These are phyloP conservation scores for Cyprinella venusta DNA, from an alignment of 2,797 vertebrate genomes.

Conservation along the genomic window DNA sequence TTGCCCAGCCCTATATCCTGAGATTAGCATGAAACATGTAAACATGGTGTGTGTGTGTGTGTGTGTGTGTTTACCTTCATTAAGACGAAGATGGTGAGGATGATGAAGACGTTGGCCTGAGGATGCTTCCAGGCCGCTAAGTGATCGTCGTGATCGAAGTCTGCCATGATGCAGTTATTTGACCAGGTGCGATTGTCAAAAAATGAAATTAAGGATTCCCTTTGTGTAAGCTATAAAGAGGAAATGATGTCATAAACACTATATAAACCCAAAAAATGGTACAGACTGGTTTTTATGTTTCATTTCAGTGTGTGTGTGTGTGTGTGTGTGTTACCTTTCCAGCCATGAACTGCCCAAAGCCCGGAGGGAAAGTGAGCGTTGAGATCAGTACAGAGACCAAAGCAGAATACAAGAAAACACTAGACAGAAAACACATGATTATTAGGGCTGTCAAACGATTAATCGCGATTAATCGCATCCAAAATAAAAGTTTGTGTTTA, in stretches of 20 bases:
- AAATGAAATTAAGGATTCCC: slow-evolving; percentile 89
- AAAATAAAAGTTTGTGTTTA: no score
- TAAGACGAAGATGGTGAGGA: slow-evolving; percentile 89
- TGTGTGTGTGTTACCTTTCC: not conserved
- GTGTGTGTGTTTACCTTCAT: slow-evolving; percentile 84
- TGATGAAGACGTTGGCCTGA: slow-evolving; percentile 88
- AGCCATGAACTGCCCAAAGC: slow-evolving; percentile 91
- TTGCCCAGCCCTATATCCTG: no score
- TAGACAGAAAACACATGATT: slow-evolving; percentile 58
- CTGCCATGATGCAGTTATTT: slow-evolving; percentile 84
- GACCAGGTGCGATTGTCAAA: slow-evolving; percentile 96
- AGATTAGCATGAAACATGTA: not conserved
- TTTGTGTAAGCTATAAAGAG: slow-evolving; percentile 87
- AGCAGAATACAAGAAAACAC: slow-evolving; percentile 90
- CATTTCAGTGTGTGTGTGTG: not conserved
- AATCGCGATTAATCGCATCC: no score
- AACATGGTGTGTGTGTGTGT: not conserved
- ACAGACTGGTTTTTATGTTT: not conserved
- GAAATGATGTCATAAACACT: not conserved
- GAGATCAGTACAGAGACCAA: slow-evolving; percentile 91
- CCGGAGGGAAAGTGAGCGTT: slow-evolving; percentile 92
- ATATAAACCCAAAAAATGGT: not conserved
- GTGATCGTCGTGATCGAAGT: slow-evolving; percentile 84
- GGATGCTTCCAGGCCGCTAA: slow-evolving; percentile 91
- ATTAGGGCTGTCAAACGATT: no score